Evolutionary conservation across 2,113 vertebrate genomes (phyloP).

Genomic region (Sinosuthora webbiana): DNA sequence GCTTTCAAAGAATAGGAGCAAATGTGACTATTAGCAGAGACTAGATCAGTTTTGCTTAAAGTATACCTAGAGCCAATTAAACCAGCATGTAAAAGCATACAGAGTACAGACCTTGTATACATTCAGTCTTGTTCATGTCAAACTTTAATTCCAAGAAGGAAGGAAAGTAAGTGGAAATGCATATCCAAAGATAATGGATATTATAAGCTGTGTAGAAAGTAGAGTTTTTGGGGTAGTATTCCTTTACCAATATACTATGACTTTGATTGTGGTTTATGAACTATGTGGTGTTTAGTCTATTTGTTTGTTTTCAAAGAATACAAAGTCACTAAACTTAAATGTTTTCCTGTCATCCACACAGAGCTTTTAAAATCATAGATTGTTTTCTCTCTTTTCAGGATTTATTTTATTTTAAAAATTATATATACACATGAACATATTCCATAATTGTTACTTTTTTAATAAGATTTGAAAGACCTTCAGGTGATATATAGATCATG

Average conservation of each 20-base stretch:
- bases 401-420: neutral
- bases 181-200: neutral
- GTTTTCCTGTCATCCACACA: neutral
- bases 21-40: neutral
- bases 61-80: neutral
- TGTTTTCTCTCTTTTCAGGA: neutral
- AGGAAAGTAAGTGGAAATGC: neutral
- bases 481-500: conserved; percentile 10
- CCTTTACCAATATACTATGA: neutral
- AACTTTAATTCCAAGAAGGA: neutral
- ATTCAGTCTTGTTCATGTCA: neutral
- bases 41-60: neutral
- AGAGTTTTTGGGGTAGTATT: neutral
- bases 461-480: neutral
- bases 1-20: neutral
- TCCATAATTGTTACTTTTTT: neutral
- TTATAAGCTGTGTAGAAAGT: neutral
- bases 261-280: neutral
- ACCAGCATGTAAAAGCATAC: neutral
- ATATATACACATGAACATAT: neutral
- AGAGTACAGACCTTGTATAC: neutral
- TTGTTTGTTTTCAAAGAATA: neutral
- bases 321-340: neutral
- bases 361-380: neutral
- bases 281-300: neutral